phyloP scores from a whole-genome alignment of 1,140 invertebrate species.

The Heliconius himera region DNA sequence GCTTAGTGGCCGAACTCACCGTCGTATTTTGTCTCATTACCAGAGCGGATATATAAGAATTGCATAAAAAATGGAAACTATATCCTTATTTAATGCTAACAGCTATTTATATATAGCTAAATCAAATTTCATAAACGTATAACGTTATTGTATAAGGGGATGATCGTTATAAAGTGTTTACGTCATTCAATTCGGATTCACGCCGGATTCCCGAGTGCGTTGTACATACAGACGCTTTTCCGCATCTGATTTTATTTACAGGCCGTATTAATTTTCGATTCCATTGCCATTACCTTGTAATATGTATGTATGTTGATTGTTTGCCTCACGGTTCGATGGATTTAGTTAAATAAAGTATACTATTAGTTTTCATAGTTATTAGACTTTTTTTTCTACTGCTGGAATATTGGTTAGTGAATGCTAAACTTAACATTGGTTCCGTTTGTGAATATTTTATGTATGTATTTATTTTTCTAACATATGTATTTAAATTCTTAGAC shows the following conservation, averaged over 20 bases:
- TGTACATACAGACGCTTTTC: conserved; percentile 32
- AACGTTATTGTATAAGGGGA: not conserved
- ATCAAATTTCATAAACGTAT: not conserved
- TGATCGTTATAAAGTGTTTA: conserved; percentile 18
- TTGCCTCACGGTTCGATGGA: not conserved
- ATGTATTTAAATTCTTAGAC: no score
- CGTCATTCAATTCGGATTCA: conserved; percentile 20
- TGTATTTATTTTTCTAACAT: no score
- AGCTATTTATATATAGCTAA: not conserved
- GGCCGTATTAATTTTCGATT: conserved; percentile 17
- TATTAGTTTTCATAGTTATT: not conserved
- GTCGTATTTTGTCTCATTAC: no score
- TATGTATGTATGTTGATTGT: not conserved
- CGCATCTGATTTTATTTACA: conserved; percentile 36
- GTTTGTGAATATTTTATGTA: no score
- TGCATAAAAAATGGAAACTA: no score
- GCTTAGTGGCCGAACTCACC: no score
- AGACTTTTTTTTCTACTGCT: no score
- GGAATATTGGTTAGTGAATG: no score
- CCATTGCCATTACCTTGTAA: conserved; percentile 9
- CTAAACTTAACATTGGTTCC: no score
- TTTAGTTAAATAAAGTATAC: not conserved
- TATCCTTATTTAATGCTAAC: no score
- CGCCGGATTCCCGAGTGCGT: conserved; percentile 30
- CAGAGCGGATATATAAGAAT: no score